phyloP scores from a whole-genome alignment of 2,113 vertebrate species.

The Monarcha castaneiventris region DNA sequence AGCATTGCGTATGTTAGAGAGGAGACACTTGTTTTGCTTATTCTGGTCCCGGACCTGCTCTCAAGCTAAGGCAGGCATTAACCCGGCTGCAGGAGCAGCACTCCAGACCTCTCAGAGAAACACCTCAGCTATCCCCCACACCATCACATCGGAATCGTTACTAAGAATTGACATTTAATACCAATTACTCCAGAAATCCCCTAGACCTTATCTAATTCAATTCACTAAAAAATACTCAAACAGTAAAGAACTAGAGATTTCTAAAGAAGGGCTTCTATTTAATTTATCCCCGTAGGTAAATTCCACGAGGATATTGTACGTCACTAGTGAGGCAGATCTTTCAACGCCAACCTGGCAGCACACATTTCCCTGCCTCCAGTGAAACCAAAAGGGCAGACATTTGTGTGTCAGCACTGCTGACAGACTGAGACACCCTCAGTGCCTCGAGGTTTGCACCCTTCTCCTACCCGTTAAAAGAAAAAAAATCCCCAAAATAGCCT shows the following conservation, averaged over 20 bases:
- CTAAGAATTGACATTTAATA: background rate
- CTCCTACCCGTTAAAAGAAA: background rate
- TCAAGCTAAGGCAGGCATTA: accelerated
- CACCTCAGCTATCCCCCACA: background rate
- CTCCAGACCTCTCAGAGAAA: background rate
- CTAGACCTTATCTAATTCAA: background rate
- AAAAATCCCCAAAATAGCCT: background rate
- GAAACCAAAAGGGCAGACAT: background rate
- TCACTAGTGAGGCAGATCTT: background rate
- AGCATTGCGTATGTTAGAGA: background rate
- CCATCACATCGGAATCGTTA: background rate
- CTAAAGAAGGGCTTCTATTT: background rate
- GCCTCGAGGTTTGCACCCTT: background rate
- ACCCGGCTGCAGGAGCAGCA: accelerated
- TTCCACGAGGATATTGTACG: background rate
- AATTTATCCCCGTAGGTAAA: background rate
- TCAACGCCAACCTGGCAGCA: background rate
- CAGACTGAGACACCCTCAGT: background rate
- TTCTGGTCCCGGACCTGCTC: background rate
- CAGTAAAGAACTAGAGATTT: background rate
- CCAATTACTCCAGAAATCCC: background rate
- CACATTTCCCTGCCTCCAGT: background rate
- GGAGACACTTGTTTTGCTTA: background rate
- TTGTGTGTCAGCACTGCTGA: background rate
- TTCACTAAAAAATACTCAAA: background rate